phyloP scores from a whole-genome alignment of 1,140 invertebrate species.

The Caenorhabditis latens region DNA sequence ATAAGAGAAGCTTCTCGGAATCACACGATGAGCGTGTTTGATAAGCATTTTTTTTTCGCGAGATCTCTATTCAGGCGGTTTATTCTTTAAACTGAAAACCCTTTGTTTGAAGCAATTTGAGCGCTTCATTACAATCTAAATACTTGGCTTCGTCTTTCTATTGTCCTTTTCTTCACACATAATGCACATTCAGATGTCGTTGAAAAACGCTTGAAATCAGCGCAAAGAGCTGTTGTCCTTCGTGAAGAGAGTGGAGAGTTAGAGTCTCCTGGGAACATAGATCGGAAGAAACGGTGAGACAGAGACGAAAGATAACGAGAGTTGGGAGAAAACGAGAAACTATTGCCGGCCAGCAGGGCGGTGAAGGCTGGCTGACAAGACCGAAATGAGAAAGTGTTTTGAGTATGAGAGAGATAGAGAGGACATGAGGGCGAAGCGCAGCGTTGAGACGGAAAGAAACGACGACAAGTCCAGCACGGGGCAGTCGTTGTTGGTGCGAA shows the following conservation, averaged over 20 bases:
- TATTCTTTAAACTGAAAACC: background rate
- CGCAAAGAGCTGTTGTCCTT: constrained; percentile 6
- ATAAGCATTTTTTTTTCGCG: background rate
- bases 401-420: background rate
- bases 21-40: constrained; percentile 24
- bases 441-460: constrained; percentile 32
- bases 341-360: background rate
- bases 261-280: constrained; percentile 47
- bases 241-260: constrained; percentile 23
- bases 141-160: background rate
- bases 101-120: background rate
- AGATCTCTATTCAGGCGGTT: background rate
- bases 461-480: constrained; percentile 26
- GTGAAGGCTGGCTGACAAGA: constrained; percentile 13
- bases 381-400: constrained; percentile 20
- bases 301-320: constrained; percentile 3
- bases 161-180: constrained; percentile 17
- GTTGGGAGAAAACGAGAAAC: constrained; percentile 11
- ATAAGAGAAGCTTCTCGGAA: constrained; percentile 47
- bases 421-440: constrained; percentile 23
- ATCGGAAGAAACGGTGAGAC: constrained; percentile 22
- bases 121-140: background rate
- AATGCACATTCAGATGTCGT: constrained; percentile 49
- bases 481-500: constrained; percentile 38
- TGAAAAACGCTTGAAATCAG: constrained; percentile 52